Evolutionary conservation across 2,797 vertebrate genomes (phyloP), one percentile per base, ranked within the genome.

Genomic region (Ceyx erithaca): DNA sequence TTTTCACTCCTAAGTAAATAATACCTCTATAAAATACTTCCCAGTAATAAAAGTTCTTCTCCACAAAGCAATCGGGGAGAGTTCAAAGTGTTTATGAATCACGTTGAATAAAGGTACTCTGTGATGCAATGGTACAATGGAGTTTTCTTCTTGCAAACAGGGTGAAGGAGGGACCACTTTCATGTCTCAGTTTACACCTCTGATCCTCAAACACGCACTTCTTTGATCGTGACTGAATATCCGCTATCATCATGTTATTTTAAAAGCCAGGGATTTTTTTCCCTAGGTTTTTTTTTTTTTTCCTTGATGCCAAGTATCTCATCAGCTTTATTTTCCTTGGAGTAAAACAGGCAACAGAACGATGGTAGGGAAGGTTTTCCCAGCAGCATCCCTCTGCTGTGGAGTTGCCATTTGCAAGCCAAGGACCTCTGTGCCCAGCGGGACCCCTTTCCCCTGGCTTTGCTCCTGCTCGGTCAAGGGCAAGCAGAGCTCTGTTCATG

Each of bases 31-130:
- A 94, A 94, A 94, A 84, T 33, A 57, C 71, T 90, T 94, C 64
- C 71, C 57, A 77, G 83, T 67, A 84, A 90, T 92, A 94, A 92
- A 95, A 92, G 73, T 73, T 92, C 51, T 85, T 85, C 59, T 57
- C 41, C 33, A 61, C 63, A 86, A 94, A 90, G 78, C 49, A 30
- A 6, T n/a, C 10, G 0, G 90, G 59, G 51, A 81, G 84, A 92
- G 90, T 90, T 95, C 94, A 94, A 96, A 94, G 92, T 4, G 0
- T 70, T 77, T 63, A 59, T 87, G 88, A 90, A 94, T 77, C 78
- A 59, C 1, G 2, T 43, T 41, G 61, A 72, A 79, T 70, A 82
- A 80, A 90, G 54, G 52, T 37, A 15, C 35, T 21, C 64, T 15
- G 31, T 78, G 73, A 86, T 54, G 77, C 83, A 69, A 72, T 15